Base-by-base conservation (phyloP, 2,113 vertebrate species). In the Opisthocomus hoazin region DNA sequence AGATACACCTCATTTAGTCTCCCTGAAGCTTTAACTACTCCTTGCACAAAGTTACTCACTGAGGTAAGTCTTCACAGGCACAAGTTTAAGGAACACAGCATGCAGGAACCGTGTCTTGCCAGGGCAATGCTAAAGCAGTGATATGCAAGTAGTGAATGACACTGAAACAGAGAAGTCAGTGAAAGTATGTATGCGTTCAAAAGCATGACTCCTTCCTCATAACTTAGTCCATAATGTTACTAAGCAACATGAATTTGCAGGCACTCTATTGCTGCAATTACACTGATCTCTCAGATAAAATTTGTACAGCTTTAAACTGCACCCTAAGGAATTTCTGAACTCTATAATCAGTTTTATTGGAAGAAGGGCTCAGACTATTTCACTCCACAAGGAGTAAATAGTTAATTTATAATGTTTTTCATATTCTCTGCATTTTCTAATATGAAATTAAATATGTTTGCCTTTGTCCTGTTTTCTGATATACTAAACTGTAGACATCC, bases 321-420 rank as follows among this genome's bases (percentile, higher is more conserved):
- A 87, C 60, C 81, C 80, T 64, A 50, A 92, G 76, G 77, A 27
- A 93, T 91, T 95, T 94, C 84, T 87, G 68, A 88, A 70, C 46
- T 51, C 94, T 92, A 41, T 84, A 90, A 94, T 95, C 84, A 92
- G 73, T 84, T 82, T 87, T 78, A 93, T 56, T 71, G 68, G 77
- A 89, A 90, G 57, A 74, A 87, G 45, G 3, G 32, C 56, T 94
- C 73, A 61, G 68, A 81, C 60, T 81, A 39, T 65, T 81, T 86
- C 5, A 77, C 73, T 83, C 81, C 46, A 68, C 21, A 82, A 21
- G 71, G 68, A 87, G 18, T 71, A 94, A 90, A 91, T 5, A 94
- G 43, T 63, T 92, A 37, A 84, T 77, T 92, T 81, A 46, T 24
- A 68, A 51, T 26, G 21, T 3, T 54, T 94, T 65, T 73, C 56